Evolutionary conservation across 2,797 vertebrate genomes (phyloP), one percentile per base, ranked within the genome.

Genomic region (Alouatta caraya): DNA sequence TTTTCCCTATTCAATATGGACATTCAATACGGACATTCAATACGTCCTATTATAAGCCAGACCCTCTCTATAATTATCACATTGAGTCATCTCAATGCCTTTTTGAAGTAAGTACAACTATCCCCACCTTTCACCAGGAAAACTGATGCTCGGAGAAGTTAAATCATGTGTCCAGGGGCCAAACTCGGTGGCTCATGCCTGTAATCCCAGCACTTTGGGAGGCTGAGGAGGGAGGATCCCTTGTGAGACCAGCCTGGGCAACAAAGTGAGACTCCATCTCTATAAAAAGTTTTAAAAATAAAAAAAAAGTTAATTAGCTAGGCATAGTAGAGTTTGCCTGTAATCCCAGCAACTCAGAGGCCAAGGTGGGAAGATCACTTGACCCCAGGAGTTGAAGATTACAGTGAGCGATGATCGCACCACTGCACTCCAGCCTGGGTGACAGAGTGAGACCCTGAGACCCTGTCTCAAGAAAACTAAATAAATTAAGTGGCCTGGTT

Each of bases 21-120:
- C 75, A 37, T 39, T 64, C 10, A 84, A 10, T 48, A 61, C 26
- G 82, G 33, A 67, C 75, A 33, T 39, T 64, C 10, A 84, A 10
- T 48, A 61, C 26, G 82, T 57, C 73, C 26, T 95, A 21, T 55
- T 89, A 12, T 42, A 21, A 44, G 44, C 30, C 48, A 94, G 42
- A n/a, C 33, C 19, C 10, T 94, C 79, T 48, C 8, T 33, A 37
- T 26, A 80, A 96, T 61, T 91, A 86, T 87, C 86, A 78, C 61
- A 50, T 13, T 44, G 87, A 59, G 17, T 76, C 50, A 78, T 86
- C 73, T 78, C 73, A 91, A 75, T 21, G 61, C 67, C 82, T 91
- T 91, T 95, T 82, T 64, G 44, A 94, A 94, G 42, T 61, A 42
- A 42, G 17, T 81, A 19, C 12, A 72, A 93, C 96, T 93, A 94